Base-by-base conservation (phyloP, 2,888 invertebrate genomes). In the Thecocarcelia acutangulata region DNA sequence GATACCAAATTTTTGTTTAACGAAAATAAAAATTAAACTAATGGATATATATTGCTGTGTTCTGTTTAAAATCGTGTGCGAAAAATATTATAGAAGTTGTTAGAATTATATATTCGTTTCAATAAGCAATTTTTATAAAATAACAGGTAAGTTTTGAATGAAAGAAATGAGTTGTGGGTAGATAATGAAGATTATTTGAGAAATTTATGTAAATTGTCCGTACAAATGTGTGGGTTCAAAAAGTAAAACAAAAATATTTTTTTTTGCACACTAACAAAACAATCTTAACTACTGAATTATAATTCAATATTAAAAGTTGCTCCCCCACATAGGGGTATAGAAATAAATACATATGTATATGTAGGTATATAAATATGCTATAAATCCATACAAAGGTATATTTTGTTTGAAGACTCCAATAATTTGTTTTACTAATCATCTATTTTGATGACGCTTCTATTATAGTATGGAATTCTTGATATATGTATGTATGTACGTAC, bases 281-380 rank as follows among this genome's bases (percentile, higher is more conserved):
- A 52, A 61, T 28, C 48, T 52, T 21, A 17, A 69, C 70, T 66
- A 75, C 44, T 52, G 58, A 2, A 75, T 52, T 42, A 17, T 21
- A 66, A n/a, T 44, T 28, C 13, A 54, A 33, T 6, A 63, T 52
- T 28, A 69, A 40, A 81, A 56, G 33, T 58, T 64, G 73, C 52
- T 74, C 78, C 54, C 81, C 78, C 82, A 78, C 82, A 75, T 63
- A 77, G 37, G 58, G 24, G 46, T 17, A 44, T 48, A 21, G 5
- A 12, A 24, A 24, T 50, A 5, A 2, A 21, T 50, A 2, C 6
- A 13, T 12, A 3, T n/a, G n/a, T n/a, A n/a, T n/a, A n/a, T n/a
- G n/a, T n/a, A n/a, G n/a, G n/a, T n/a, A n/a, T n/a, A n/a, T n/a
- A n/a, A n/a, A n/a, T n/a, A n/a, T n/a, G n/a, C n/a, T n/a, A n/a